Evolutionary conservation across 2,797 vertebrate genomes (phyloP), one percentile per base, ranked within the genome.

Genomic region (Caiman crocodilus): DNA sequence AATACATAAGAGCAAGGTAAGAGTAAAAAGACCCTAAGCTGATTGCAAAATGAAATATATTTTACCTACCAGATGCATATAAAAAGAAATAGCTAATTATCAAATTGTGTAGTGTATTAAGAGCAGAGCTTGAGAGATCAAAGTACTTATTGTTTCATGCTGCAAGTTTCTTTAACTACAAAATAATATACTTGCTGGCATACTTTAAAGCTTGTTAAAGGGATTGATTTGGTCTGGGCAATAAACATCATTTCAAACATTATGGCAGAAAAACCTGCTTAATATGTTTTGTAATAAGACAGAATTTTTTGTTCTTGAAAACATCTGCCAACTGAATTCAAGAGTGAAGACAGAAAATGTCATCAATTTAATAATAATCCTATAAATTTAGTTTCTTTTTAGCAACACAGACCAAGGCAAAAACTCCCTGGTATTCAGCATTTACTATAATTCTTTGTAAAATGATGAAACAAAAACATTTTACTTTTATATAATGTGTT

Each of bases 331-430:
- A 96, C 95, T 94, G 95, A 97, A 97, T 97, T 98, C 93, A 95
- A 80, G 77, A 98, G 97, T 97, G 97, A 97, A 98, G 98, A 98
- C 97, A 98, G 98, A 97, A 98, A 98, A 98, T 98, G 97, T 98
- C 98, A 98, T 97, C 97, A 97, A 94, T 97, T 98, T 95, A 95
- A 93, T 96, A 97, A 96, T 97, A 97, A 94, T 97, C 94, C 95
- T 97, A 95, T 94, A 97, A 97, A 97, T 97, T 96, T 97, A 87
- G 91, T 96, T 98, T 95, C 88, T 95, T 95, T 95, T 96, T 94
- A 96, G 90, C 60, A 21, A 83, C 94, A 93, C 92, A 94, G 94
- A 96, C 89, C 85, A 94, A 97, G 89, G 93, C 76, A 94, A 96
- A 96, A 97, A 87, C 87, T 96, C 91, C 82, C 80, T 96, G 89